Percentiles rank a stretch among this genome's conserved stretches.
phyloP scores from a whole-genome alignment of 2,797 vertebrate genomes.

The Falco cherrug region DNA sequence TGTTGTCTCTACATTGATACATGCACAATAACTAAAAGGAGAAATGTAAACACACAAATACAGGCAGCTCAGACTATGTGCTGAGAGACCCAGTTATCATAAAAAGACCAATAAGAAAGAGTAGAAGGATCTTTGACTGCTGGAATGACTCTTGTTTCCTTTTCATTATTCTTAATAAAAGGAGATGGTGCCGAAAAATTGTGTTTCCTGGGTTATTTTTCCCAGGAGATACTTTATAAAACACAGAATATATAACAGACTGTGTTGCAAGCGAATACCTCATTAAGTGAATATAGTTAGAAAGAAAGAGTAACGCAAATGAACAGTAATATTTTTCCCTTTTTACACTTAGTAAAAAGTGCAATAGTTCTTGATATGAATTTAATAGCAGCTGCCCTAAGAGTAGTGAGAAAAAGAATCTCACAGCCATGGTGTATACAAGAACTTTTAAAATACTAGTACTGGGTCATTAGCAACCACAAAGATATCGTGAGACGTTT shows the following conservation, averaged over 20 bases:
- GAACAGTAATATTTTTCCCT: conserved; percentile 50
- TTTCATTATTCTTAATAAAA: conserved; percentile 82
- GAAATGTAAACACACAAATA: conserved; percentile 22
- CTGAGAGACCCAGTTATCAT: conserved; percentile 30
- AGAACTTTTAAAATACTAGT: background rate
- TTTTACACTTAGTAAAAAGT: conserved; percentile 36
- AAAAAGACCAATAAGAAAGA: conserved; percentile 67
- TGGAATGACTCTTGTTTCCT: conserved; percentile 74
- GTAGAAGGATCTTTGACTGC: conserved; percentile 70
- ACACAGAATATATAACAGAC: conserved; percentile 66
- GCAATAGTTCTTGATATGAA: conserved; percentile 29
- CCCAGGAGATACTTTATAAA: conserved; percentile 78
- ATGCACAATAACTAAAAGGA: background rate
- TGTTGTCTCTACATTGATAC: background rate
- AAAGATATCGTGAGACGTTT: background rate
- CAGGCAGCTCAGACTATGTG: background rate
- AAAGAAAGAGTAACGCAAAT: conserved; percentile 71
- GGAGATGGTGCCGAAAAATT: conserved; percentile 77
- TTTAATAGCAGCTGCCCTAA: conserved; percentile 64
- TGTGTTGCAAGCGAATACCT: conserved; percentile 70
- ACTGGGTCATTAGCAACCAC: background rate
- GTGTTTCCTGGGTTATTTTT: conserved; percentile 76
- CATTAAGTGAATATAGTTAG: conserved; percentile 76
- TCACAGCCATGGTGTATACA: background rate
- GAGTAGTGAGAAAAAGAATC: background rate